phyloP scores from a whole-genome alignment of 2,113 vertebrate species.

The Lepus americanus region DNA sequence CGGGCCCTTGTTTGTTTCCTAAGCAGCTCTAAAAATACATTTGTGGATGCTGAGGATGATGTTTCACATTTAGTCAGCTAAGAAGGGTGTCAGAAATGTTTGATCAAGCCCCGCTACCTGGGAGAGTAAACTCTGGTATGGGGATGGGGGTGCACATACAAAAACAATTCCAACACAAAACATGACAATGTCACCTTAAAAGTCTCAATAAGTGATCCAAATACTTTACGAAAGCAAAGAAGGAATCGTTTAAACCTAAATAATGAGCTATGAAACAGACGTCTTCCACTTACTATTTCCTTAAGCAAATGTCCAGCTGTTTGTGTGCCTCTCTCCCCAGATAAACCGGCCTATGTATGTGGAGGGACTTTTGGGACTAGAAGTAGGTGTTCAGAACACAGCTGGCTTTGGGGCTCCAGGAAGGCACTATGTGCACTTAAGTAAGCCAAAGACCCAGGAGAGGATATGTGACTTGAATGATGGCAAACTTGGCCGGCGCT shows the following conservation, averaged over 20 bases:
- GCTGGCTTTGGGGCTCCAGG: not conserved
- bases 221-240: not conserved
- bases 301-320: conserved; percentile 26
- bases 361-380: not conserved
- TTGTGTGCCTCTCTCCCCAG: not conserved
- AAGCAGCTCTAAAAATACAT: conserved; percentile 47
- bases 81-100: not conserved
- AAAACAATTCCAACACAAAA: conserved; percentile 4
- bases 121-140: not conserved
- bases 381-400: not conserved
- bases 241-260: conserved; percentile 6
- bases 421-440: not conserved
- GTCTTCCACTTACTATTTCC: not conserved
- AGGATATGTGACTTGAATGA: not conserved
- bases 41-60: not conserved
- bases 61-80: not conserved
- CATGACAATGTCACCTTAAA: not conserved
- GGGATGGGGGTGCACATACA: not conserved
- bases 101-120: not conserved
- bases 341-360: no score
- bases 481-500: not conserved
- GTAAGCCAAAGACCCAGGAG: not conserved
- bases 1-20: not conserved
- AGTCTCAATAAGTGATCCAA: conserved; percentile 24
- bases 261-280: not conserved